These are phyloP conservation scores for Drosophila anomelani DNA, from an alignment of 2,888 invertebrate species.

Conservation along the genomic window DNA sequence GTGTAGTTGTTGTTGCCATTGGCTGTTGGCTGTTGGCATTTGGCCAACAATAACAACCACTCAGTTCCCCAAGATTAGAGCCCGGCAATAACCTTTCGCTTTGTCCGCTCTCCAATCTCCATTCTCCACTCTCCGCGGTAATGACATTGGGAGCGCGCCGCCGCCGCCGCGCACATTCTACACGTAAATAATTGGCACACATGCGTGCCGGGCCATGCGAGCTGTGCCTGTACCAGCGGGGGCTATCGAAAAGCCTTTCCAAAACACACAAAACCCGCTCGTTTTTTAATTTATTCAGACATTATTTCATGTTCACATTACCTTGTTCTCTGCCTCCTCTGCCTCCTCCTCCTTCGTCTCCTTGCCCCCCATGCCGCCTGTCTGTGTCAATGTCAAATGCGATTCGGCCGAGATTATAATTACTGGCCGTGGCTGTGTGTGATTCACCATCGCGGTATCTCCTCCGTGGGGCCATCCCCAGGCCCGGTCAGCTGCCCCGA, in stretches of 20 bases:
- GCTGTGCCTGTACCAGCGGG: constrained; percentile 1
- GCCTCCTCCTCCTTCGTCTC: constrained; percentile 13
- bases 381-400: constrained; percentile 49
- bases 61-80: constrained; percentile 34
- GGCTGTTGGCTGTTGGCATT: constrained; percentile 14
- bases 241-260: constrained; percentile 24
- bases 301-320: constrained; percentile 8
- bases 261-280: constrained; percentile 28
- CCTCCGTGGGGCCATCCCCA: constrained; percentile 3
- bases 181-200: constrained; percentile 36
- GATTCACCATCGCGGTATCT: constrained; percentile 18
- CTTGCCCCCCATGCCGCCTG: constrained; percentile 40
- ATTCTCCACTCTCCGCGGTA: constrained; percentile 32
- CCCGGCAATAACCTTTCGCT: constrained; percentile 44
- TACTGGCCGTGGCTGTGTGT: constrained; percentile 9
- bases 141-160: constrained; percentile 63
- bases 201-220: constrained; percentile 8
- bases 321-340: constrained; percentile 15
- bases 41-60: constrained; percentile 5
- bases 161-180: constrained; percentile 10
- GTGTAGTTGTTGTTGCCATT: constrained; percentile 13
- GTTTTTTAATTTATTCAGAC: constrained; percentile 28
- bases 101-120: constrained; percentile 16
- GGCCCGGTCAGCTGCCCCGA: not conserved
- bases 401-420: constrained; percentile 32